phyloP scores from a whole-genome alignment of 2,113 vertebrate genomes.

The Myanophis thanlyinensis region DNA sequence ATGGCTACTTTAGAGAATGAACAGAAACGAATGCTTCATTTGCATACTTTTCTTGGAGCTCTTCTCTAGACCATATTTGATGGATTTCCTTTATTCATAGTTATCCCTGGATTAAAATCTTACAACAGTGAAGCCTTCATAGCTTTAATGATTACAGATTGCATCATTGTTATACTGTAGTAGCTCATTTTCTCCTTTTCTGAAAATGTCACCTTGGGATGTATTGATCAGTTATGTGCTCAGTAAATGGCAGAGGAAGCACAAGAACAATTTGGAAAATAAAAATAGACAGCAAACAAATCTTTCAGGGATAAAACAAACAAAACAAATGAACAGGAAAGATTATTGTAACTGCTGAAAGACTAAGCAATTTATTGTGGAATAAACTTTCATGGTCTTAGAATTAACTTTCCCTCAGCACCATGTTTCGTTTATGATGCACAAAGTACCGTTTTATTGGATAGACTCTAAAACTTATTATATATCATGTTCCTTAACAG shows the following conservation, averaged over 20 bases:
- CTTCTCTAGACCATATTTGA: neutral
- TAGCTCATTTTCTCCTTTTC: neutral
- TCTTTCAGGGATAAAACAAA: neutral
- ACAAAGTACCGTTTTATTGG: neutral
- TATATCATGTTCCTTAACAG: neutral
- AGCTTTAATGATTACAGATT: accelerated
- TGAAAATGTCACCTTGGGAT: neutral
- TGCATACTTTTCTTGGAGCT: neutral
- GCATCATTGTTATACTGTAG: neutral
- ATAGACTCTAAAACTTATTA: neutral
- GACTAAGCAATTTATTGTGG: neutral
- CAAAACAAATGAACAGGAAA: neutral
- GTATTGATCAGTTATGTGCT: neutral
- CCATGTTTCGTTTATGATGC: neutral
- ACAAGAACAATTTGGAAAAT: neutral
- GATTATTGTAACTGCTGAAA: neutral
- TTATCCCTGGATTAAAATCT: neutral
- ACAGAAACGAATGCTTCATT: neutral
- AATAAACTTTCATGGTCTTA: neutral
- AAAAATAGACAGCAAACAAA: neutral
- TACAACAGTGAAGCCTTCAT: neutral
- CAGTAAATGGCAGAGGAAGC: neutral
- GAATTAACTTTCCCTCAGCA: neutral
- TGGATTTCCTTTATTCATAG: neutral
- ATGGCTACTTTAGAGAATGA: neutral